Evolutionary conservation across 1,140 invertebrate species (phyloP).

Genomic region (Drosophila chauvacae): DNA sequence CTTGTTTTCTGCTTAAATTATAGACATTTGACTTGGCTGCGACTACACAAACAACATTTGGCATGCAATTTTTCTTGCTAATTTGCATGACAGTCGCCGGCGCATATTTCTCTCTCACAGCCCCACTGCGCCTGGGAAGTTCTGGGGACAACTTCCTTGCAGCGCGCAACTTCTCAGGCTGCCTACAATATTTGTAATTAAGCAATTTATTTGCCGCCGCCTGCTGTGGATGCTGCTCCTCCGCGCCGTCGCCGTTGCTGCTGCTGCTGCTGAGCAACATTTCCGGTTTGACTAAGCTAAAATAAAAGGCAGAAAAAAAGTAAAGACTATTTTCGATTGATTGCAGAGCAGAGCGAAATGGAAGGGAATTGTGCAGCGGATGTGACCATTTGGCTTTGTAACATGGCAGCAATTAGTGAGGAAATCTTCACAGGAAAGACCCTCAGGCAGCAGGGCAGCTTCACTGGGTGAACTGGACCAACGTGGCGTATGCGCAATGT

Average conservation of each 20-base stretch:
- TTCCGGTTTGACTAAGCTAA: constrained; percentile 62
- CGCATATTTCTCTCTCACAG: constrained; percentile 50
- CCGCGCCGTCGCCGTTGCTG: neutral
- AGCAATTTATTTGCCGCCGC: constrained; percentile 72
- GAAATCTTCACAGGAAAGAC: constrained; percentile 37
- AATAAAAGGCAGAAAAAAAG: constrained; percentile 25
- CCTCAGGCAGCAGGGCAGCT: constrained; percentile 5
- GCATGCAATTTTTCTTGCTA: constrained; percentile 80
- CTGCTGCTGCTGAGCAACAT: constrained; percentile 60
- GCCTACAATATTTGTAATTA: constrained; percentile 77
- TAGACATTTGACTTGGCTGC: constrained; percentile 77
- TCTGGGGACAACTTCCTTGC: constrained; percentile 64
- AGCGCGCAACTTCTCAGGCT: constrained; percentile 32
- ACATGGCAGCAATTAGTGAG: constrained; percentile 64
- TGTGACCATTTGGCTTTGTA: constrained; percentile 62
- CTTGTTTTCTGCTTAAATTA: constrained; percentile 81
- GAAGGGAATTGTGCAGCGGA: constrained; percentile 53
- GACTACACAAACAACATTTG: constrained; percentile 72
- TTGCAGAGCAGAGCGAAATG: constrained; percentile 17
- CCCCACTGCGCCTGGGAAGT: constrained; percentile 49
- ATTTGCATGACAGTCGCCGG: constrained; percentile 73
- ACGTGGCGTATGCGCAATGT: constrained; percentile 62
- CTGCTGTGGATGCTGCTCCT: constrained; percentile 31
- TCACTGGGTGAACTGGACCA: neutral
- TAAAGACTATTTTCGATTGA: constrained; percentile 48